A percentile compares a stretch with the other conserved stretches of the same genome.
Conservation (phyloP, 2,888 invertebrate genomes). For the Coleophora deauratella region DNA sequence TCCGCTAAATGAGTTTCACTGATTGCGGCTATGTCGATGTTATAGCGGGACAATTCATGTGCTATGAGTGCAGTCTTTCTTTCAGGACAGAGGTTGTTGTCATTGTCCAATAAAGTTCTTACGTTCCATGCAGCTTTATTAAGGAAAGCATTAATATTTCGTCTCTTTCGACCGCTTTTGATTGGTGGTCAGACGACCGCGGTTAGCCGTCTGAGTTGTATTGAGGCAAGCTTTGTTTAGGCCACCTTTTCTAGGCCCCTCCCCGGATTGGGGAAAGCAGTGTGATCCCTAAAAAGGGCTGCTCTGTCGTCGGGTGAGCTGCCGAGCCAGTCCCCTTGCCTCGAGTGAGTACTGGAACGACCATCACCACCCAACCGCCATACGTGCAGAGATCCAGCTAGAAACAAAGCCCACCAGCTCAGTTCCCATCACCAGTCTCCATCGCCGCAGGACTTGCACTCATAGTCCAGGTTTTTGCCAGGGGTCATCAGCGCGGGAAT, state of each 20-base stretch:
- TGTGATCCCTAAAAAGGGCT: conserved; percentile 1
- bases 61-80: too few relatives aligned
- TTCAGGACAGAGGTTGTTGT: background rate
- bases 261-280: too few relatives aligned
- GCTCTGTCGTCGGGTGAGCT: background rate
- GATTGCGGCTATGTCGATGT: too few relatives aligned
- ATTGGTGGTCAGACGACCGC: background rate
- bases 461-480: conserved; percentile 5
- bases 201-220: background rate
- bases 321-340: conserved; percentile 4
- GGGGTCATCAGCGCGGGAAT: conserved; percentile 9
- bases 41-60: too few relatives aligned
- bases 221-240: background rate
- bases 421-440: conserved; percentile 5
- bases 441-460: conserved; percentile 6
- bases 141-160: background rate
- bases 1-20: background rate
- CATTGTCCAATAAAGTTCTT: background rate
- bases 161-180: conserved; percentile 1
- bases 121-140: conserved; percentile 1
- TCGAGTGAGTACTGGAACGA: conserved; percentile 4
- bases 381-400: conserved; percentile 8
- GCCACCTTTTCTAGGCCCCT: too few relatives aligned
- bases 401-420: conserved; percentile 6
- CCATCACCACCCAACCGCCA: conserved; percentile 8